These are phyloP conservation scores for Pyrocephalus nanus DNA, from an alignment of 2,797 vertebrate species.

Conservation along the genomic window DNA sequence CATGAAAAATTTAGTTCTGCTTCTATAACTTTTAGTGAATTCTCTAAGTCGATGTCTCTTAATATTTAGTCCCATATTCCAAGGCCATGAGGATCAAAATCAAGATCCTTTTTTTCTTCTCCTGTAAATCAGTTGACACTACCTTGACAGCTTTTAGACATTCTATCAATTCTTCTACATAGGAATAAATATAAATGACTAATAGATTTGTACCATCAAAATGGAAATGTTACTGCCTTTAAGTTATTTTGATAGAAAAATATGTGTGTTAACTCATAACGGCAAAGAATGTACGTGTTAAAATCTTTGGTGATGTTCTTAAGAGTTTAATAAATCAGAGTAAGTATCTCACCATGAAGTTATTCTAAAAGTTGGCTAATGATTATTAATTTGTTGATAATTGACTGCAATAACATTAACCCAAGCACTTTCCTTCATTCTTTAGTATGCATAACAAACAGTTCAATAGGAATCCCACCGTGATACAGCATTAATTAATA, in stretches of 20 bases:
- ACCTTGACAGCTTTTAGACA: not conserved
- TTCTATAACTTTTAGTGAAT: not conserved
- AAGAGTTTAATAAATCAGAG: not conserved
- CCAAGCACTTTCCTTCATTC: slow-evolving; percentile 7
- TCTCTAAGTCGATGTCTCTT: not conserved
- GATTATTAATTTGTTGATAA: slow-evolving; percentile 47
- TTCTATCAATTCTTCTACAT: not conserved
- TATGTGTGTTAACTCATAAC: not conserved
- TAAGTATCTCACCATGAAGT: not conserved
- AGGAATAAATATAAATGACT: not conserved
- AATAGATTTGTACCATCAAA: not conserved
- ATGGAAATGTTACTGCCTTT: not conserved
- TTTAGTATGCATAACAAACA: not conserved
- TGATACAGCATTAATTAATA: slow-evolving; percentile 53
- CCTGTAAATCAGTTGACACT: not conserved
- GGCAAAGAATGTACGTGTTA: not conserved
- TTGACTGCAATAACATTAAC: slow-evolving; percentile 19
- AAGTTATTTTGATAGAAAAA: not conserved
- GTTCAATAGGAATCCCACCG: slow-evolving; percentile 13
- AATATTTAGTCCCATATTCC: slow-evolving; percentile 41
- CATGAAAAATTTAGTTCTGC: slow-evolving; percentile 40
- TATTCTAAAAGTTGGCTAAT: not conserved
- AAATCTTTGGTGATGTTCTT: not conserved
- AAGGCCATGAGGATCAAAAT: not conserved
- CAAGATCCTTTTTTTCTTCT: not conserved